Evolutionary conservation across 2,797 vertebrate genomes (phyloP), one percentile per base, ranked within the genome.

Genomic region (Epinephelus coioides): DNA sequence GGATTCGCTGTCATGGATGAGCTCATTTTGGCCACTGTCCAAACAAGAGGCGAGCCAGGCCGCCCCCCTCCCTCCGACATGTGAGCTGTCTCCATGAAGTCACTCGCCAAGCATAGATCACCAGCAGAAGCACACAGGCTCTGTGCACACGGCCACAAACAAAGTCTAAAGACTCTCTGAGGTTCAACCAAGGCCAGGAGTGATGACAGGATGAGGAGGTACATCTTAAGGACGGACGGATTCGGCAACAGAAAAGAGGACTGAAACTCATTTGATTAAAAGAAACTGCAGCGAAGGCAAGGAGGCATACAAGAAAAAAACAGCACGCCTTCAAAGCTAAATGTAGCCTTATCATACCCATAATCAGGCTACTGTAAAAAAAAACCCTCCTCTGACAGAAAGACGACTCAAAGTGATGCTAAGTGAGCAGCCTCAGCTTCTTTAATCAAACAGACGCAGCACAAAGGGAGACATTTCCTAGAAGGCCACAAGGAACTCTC

Each of bases 1-100:
- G 87, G 88, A 82, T 46, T 38, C 17, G 47, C 81, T 77, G 86
- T 88, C 86, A 38, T 27, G 83, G 87, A 93, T 95, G 93, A 96
- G 90, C 91, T 95, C 93, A 95, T 92, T 70, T 69, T 95, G 94
- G 95, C 84, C 40, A 2, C 1, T 0, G 2, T 87, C 91, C 93
- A 93, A 86, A 66, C n/a, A 3, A 80, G 82, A 86, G 55, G 69
- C 46, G 19, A 87, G 88, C 84, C 84, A 76, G 90, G 69, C 64
- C 1, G 1, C 34, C 5, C 27, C 27, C 27, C 27, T 5, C 27
- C 27, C 30, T 6, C 34, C 34, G 82, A 87, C 76, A 78, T 82
- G 83, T 73, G 82, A 61, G 83, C 78, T 23, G 86, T 69, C 89
- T 81, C 78, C 56, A 76, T 92, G 89, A 91, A 91, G 89, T 93